Percentiles rank a stretch among this genome's conserved stretches.
These are phyloP conservation scores for Doryteuthis pealeii DNA, from an alignment of 1,140 invertebrate species.

Conservation along the genomic window DNA sequence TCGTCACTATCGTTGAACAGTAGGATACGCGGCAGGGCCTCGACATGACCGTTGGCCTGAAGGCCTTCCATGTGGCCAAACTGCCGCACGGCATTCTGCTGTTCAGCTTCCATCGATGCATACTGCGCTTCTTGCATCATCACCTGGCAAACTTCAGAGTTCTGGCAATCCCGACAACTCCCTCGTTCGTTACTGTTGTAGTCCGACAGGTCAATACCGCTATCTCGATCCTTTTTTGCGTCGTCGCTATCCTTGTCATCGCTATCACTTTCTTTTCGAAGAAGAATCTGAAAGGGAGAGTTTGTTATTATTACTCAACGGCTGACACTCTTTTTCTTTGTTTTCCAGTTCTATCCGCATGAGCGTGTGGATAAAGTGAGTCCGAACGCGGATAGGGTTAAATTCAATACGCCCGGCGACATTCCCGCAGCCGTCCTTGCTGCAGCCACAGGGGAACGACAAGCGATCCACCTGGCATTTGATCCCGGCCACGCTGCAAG, in stretches of 20 bases:
- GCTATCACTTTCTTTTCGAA: conserved; percentile 16
- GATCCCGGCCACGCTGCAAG: conserved; percentile 90
- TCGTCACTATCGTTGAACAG: conserved; percentile 58
- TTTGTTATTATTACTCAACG: not conserved
- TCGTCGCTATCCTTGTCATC: conserved; percentile 22
- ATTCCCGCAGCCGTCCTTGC: conserved; percentile 91
- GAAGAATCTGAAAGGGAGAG: not conserved
- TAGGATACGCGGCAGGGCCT: conserved; percentile 36
- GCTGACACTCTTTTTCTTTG: conserved; percentile 63
- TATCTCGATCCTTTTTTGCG: conserved; percentile 15
- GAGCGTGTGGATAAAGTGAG: conserved; percentile 96
- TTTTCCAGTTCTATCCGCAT: conserved; percentile 92
- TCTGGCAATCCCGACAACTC: conserved; percentile 58
- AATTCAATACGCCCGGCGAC: conserved; percentile 91
- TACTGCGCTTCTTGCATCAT: conserved; percentile 56
- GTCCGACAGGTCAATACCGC: conserved; percentile 36
- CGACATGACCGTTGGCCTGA: conserved; percentile 7
- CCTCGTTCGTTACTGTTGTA: conserved; percentile 59
- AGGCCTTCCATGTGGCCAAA: conserved; percentile 16
- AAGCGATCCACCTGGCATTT: conserved; percentile 95
- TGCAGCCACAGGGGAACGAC: conserved; percentile 95
- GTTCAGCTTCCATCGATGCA: conserved; percentile 33
- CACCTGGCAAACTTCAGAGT: conserved; percentile 53
- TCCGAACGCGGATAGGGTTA: conserved; percentile 90
- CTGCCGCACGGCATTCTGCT: conserved; percentile 8